Evolutionary conservation across 2,113 vertebrate species (phyloP), one percentile per base, ranked within the genome.

Genomic region (Equus przewalskii): DNA sequence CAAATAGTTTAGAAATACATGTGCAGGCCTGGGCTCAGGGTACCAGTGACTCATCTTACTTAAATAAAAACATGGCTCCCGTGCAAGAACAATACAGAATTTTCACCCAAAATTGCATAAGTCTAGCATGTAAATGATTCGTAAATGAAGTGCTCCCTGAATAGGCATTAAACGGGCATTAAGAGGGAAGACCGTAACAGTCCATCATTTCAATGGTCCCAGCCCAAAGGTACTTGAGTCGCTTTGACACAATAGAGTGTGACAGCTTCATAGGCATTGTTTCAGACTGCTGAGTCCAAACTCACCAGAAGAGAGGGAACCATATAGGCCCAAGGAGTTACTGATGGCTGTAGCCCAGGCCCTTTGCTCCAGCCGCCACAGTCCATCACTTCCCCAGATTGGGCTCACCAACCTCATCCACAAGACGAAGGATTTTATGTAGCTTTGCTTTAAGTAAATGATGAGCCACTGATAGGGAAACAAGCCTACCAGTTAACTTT

Each of bases 61-160:
- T 97, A 91, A 86, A 97, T 81, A 1, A 98, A 30, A 56, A n/a
- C 33, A 56, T 60, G 36, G 88, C 54, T 95, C 96, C 92, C 41
- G 36, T 65, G 62, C 73, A 94, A 98, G 85, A 97, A 12, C 75
- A 98, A 97, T 97, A 97, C 97, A 83, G 93, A 96, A 96, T 98
- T 98, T 98, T 98, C 95, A 98, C 94, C 89, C 98, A 91, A 98
- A 98, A 98, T 82, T 96, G 91, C 96, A 2, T 94, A 97, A 98
- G 92, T 98, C 98, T 98, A 96, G 98, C 16, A 88, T 93, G 78
- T 97, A 98, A 99, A 98, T 98, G 96, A 98, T 98, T 82, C 96
- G 82, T 97, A 98, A 99, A 98, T 98, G 97, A 98, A 99, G 87
- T 97, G 93, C 95, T 99, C 98, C 98, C 98, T 96, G 94, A 98